phyloP scores from a whole-genome alignment of 2,888 invertebrate genomes.

The Cremastobaeus sp. region DNA sequence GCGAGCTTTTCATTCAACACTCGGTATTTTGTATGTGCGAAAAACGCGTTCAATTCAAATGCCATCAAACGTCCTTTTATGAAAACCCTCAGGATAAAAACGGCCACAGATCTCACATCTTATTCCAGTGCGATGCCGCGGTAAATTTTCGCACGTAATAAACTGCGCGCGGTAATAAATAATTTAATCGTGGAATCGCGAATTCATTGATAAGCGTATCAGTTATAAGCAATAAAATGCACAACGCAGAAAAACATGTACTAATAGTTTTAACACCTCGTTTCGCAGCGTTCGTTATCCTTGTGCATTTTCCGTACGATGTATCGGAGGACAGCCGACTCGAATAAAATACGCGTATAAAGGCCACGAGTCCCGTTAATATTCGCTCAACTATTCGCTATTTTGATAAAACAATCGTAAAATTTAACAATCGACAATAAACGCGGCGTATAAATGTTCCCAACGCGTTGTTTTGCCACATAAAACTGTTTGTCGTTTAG shows the following conservation, averaged over 20 bases:
- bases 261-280: conserved; percentile 42
- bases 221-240: conserved; percentile 33
- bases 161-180: conserved; percentile 18
- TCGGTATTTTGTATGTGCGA: too few species aligned
- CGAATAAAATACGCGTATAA: conserved; percentile 32
- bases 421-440: conserved; percentile 53
- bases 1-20: too few species aligned
- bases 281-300: conserved; percentile 15
- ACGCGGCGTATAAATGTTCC: conserved; percentile 37
- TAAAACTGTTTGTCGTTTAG: too few species aligned
- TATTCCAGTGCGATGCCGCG: neutral
- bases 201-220: conserved; percentile 38
- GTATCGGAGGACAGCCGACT: conserved; percentile 25
- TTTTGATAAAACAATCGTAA: conserved; percentile 58
- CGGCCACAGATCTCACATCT: conserved; percentile 20
- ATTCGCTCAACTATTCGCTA: conserved; percentile 32
- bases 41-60: too few species aligned
- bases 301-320: conserved; percentile 37
- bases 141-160: conserved; percentile 32
- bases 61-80: conserved; percentile 16
- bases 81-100: neutral
- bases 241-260: conserved; percentile 13
- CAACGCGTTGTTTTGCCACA: conserved; percentile 17
- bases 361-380: conserved; percentile 34
- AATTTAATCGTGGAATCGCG: conserved; percentile 13